These are phyloP conservation scores for Glyptemys insculpta DNA, from an alignment of 2,797 vertebrate genomes.

Conservation along the genomic window DNA sequence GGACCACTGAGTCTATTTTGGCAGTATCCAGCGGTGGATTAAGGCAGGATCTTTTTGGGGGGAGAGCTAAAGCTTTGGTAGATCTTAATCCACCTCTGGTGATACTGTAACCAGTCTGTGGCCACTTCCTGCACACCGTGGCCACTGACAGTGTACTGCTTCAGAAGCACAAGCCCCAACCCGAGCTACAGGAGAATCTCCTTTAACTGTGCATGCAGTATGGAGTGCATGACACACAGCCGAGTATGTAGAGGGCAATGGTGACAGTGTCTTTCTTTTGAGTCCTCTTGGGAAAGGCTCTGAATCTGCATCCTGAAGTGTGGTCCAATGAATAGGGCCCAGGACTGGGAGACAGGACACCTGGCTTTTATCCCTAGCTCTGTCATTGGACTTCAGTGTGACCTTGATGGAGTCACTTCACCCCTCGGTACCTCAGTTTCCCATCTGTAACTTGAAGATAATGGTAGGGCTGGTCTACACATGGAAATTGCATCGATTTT, in stretches of 20 bases:
- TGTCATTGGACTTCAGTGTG: neutral
- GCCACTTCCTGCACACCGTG: neutral
- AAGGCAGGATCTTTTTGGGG: neutral
- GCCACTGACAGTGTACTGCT: neutral
- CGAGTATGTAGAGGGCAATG: neutral
- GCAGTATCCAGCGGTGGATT: neutral
- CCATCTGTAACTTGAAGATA: neutral
- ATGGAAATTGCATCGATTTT: neutral
- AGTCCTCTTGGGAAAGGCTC: neutral
- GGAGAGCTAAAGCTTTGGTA: neutral
- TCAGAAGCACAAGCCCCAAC: neutral
- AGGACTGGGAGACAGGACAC: neutral
- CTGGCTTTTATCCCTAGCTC: neutral
- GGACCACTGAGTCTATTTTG: neutral
- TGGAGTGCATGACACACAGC: neutral
- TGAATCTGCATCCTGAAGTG: neutral
- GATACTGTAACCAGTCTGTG: neutral
- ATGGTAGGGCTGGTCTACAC: neutral
- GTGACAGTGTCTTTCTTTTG: neutral
- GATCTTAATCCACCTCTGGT: neutral
- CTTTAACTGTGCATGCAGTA: neutral
- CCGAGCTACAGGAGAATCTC: neutral
- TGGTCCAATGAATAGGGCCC: neutral
- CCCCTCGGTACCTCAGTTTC: too few species aligned
- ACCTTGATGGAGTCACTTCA: neutral